Evolutionary conservation across 2,888 invertebrate genomes (phyloP).

Genomic region (Lathronympha strigana): DNA sequence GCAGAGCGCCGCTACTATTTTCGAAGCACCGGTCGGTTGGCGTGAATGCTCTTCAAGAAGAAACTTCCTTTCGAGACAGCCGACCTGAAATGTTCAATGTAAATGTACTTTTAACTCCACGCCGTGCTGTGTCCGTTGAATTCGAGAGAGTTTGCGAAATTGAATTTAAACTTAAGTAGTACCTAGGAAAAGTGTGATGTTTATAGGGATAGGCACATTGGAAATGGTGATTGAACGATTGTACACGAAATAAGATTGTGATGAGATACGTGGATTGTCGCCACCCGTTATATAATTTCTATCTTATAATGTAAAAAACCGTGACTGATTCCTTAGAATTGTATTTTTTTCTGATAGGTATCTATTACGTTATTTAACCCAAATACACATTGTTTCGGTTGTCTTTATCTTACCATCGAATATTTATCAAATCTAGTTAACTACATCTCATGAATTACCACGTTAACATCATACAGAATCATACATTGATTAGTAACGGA

Average conservation of each 20-base stretch:
- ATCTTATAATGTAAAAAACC: no score
- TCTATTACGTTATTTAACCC: no score
- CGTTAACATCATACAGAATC: background rate
- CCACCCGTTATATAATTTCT: no score
- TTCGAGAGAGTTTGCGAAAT: conserved; percentile 23
- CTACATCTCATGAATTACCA: background rate
- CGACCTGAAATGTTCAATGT: conserved; percentile 39
- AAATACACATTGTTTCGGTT: no score
- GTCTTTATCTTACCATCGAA: no score
- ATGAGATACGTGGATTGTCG: no score
- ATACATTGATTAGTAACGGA: conserved; percentile 1
- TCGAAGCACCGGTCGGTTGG: conserved; percentile 20
- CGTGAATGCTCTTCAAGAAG: conserved; percentile 30
- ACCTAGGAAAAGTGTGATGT: background rate
- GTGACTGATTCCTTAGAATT: no score
- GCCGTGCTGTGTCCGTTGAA: conserved; percentile 32
- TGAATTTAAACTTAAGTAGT: conserved; percentile 19
- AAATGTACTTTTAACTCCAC: conserved; percentile 33
- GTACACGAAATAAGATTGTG: no score
- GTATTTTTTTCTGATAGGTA: no score
- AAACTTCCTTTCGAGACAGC: conserved; percentile 33
- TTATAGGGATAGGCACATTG: background rate
- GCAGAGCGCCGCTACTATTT: conserved; percentile 14
- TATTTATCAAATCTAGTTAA: no score
- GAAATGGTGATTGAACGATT: background rate